Percentiles rank a stretch among this genome's conserved stretches.
phyloP scores from a whole-genome alignment of 2,113 vertebrate species.

The Apeltes quadracus region DNA sequence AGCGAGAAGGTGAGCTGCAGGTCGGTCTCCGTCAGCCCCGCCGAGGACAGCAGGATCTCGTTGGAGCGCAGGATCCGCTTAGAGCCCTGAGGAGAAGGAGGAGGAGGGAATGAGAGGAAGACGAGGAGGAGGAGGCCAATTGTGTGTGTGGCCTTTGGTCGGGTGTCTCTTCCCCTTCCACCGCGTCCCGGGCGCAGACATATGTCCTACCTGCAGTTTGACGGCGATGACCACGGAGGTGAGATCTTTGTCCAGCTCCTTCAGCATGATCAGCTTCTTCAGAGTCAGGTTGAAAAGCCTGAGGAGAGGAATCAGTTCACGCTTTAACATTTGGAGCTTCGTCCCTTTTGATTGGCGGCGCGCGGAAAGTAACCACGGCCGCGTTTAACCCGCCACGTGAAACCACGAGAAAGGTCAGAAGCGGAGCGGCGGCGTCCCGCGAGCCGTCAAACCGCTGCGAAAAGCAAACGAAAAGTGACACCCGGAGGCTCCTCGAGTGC shows the following conservation, averaged over 20 bases:
- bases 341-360: no score
- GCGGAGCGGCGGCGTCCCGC: not conserved
- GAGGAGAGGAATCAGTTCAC: not conserved
- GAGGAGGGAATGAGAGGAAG: slow-evolving; percentile 6
- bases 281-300: slow-evolving; percentile 92
- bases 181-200: no score
- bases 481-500: slow-evolving; percentile 9
- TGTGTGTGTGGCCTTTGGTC: no score
- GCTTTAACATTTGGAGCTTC: no score
- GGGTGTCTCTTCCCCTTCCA: no score
- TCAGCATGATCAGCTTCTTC: slow-evolving; percentile 86
- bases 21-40: slow-evolving; percentile 89
- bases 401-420: not conserved
- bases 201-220: slow-evolving; percentile 94
- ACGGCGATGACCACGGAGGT: slow-evolving; percentile 92
- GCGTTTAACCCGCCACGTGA: no score
- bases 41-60: slow-evolving; percentile 88
- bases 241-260: slow-evolving; percentile 92
- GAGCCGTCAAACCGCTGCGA: not conserved
- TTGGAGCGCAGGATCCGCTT: slow-evolving; percentile 93
- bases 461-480: slow-evolving; percentile 11
- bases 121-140: not conserved
- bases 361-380: no score
- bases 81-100: slow-evolving; percentile 82
- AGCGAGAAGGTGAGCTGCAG: slow-evolving; percentile 91